Conservation (phyloP, 2,888 invertebrate genomes). For the Acanthosepion lycidas region DNA sequence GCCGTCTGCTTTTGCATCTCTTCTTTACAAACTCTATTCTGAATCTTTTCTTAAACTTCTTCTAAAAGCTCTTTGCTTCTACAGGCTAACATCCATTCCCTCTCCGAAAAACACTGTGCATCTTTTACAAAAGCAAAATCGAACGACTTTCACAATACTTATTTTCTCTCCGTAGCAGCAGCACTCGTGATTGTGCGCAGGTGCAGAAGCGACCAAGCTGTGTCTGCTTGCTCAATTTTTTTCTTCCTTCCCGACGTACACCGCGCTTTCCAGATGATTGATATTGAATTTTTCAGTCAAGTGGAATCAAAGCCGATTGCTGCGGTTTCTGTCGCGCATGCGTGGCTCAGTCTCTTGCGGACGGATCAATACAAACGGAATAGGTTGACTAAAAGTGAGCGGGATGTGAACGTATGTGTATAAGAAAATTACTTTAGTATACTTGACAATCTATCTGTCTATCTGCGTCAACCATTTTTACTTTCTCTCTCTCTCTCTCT, state of each 20-base stretch:
- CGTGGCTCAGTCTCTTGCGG: background rate
- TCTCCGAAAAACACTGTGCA: too few species aligned
- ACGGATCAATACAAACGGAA: background rate
- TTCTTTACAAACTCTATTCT: too few species aligned
- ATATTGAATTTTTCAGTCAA: conserved; percentile 22
- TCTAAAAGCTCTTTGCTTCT: too few species aligned
- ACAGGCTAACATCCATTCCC: too few species aligned
- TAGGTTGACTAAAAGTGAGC: background rate
- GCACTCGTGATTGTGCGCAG: background rate
- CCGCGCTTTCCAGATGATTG: background rate
- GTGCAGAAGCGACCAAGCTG: conserved; percentile 9
- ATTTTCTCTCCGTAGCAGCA: background rate
- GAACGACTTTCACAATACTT: background rate
- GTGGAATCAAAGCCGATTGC: conserved; percentile 21
- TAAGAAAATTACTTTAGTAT: background rate
- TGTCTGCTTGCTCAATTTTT: background rate
- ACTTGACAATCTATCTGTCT: background rate
- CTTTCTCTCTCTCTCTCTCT: too few species aligned
- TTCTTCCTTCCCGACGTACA: background rate
- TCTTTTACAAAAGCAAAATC: background rate
- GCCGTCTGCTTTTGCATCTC: too few species aligned
- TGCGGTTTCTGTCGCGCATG: conserved; percentile 4
- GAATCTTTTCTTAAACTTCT: too few species aligned
- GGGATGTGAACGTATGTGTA: background rate
- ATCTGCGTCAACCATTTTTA: background rate